phyloP scores from a whole-genome alignment of 2,113 vertebrate species.

The Myrmecophaga tridactyla region DNA sequence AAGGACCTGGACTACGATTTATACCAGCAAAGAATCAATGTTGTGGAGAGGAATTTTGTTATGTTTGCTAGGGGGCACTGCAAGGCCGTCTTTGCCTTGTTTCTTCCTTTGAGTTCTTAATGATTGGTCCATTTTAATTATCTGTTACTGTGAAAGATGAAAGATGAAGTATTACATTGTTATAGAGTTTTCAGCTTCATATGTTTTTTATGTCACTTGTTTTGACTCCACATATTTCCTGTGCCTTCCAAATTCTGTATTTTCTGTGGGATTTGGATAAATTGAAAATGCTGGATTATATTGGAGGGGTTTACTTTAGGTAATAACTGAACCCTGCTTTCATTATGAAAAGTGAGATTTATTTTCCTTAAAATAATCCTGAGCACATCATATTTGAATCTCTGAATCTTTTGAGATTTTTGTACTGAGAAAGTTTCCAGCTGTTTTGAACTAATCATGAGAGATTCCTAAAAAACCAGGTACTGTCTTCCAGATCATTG shows the following conservation, averaged over 20 bases:
- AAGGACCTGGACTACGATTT: not conserved
- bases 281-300: slow-evolving; percentile 30
- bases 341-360: not conserved
- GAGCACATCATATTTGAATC: not conserved
- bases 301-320: not conserved
- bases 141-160: slow-evolving; percentile 7
- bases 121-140: slow-evolving; percentile 28
- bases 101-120: not conserved
- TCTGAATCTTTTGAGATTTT: not conserved
- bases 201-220: slow-evolving; percentile 10
- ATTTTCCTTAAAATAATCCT: not conserved
- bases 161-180: not conserved
- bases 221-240: slow-evolving; percentile 16
- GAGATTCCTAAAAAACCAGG: not conserved
- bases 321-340: not conserved
- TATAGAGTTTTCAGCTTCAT: slow-evolving; percentile 13
- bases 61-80: slow-evolving; percentile 48
- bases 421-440: not conserved
- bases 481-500: not conserved
- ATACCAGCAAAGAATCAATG: not conserved
- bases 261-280: slow-evolving; percentile 37
- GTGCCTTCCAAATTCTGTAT: not conserved
- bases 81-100: not conserved
- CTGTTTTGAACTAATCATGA: not conserved
- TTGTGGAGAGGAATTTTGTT: not conserved